Base-by-base conservation (phyloP, 2,888 invertebrate genomes). In the Acleris literana region DNA sequence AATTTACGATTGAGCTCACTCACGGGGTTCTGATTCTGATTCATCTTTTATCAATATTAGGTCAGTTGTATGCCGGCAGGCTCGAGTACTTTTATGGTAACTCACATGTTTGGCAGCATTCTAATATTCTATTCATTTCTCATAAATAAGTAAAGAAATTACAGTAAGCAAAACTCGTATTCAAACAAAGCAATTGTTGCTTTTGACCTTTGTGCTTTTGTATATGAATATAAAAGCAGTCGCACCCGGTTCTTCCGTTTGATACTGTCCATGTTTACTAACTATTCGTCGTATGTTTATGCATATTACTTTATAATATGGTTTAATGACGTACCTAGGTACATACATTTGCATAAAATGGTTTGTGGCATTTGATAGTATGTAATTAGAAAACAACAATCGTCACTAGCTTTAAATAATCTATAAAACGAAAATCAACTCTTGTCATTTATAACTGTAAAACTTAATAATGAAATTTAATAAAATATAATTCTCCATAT, bases 171-270 rank as follows among this genome's bases (percentile, higher is more conserved):
- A 16, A 43, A 52, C 17, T 13, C 59, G n/a, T 11, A 60, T 16
- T 17, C n/a, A 60, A 77, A 76, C 76, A 77, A 81, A 79, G 75
- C 75, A 75, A 77, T 77, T 74, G 49, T 33, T 33, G 9, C 33
- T 33, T 33, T 33, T 79, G 81, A 85, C 86, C 87, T 86, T 84
- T 83, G 74, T 74, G 13, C 29, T 44, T 61, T 52, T 76, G 78
- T 86, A 17, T 17, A 84, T 84, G 81, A 86, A 84, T 84, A 86
- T 84, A 87, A 85, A 84, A 82, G 82, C 78, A 77, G 73, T 81
- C 81, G 82, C 81, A 88, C 84, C 77, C 81, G 83, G 87, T 87
- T 86, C 86, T 87, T 89, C 90, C 88, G 90, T 85, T 88, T 80
- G 79, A 86, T 85, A 82, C 83, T 81, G 81, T 79, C 68, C 75